Evolutionary conservation across 2,797 vertebrate species (phyloP).

Genomic region (Heliangelus exortis): DNA sequence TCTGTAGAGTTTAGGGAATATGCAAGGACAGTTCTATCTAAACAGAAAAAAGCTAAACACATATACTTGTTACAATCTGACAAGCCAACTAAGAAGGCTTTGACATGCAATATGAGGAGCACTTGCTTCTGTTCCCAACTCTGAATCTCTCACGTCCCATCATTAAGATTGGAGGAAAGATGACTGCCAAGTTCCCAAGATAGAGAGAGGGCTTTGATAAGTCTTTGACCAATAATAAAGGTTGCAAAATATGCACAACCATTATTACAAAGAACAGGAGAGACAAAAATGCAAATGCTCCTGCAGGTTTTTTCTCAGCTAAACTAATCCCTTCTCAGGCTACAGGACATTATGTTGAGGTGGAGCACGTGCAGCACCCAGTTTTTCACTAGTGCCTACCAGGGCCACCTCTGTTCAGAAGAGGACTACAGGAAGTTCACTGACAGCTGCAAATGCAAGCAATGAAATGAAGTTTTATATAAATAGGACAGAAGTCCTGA

Average conservation of each 20-base stretch:
- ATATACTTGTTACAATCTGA: neutral
- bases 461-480: neutral
- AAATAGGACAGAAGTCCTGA: neutral
- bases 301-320: neutral
- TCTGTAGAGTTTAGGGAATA: neutral
- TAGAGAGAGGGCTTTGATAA: neutral
- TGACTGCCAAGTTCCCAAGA: neutral
- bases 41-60: neutral
- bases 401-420: neutral
- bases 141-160: neutral
- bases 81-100: neutral
- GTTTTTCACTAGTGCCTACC: neutral
- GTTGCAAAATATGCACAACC: neutral
- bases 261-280: neutral
- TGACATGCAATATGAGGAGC: neutral
- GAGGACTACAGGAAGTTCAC: neutral
- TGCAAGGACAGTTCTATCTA: neutral
- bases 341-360: neutral
- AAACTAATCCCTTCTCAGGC: neutral
- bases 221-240: neutral
- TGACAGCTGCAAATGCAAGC: accelerated
- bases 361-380: neutral
- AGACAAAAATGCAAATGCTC: neutral
- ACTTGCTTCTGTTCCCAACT: neutral
- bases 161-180: neutral